Base-by-base conservation (phyloP, 2,888 invertebrate genomes). In the Meloe dianella region DNA sequence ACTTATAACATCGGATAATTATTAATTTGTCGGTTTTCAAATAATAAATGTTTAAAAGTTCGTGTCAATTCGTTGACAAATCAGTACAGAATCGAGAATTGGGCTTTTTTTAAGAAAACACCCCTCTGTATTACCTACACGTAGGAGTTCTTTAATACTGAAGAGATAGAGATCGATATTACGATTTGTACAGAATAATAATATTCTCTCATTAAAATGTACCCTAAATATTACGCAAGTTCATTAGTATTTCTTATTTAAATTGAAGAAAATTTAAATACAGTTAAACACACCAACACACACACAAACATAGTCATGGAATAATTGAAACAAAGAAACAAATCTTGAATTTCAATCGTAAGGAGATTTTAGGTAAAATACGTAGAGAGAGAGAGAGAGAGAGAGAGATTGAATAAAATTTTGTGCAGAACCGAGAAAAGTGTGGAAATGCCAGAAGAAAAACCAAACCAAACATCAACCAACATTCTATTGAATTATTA, bases 301-400 rank as follows among this genome's bases (percentile, higher is more conserved):
- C 3, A 32, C 12, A 41, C n/a, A 41, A 5, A 7, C 5, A 35
- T 12, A 12, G 17, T 41, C n/a, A 6, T 41, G 38, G 38, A 17
- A 41, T 41, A 41, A 41, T 41, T 41, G 38, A 41, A 41, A 41
- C 38, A 41, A 41, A 41, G 38, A 41, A 41, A 41, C 38, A 41
- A 41, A 41, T 41, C 38, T 8, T 3, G 38, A 41, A 17, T 5
- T 41, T 17, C 14, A 35, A 12, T 32, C 12, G 2, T 41, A 41
- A 41, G 38, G 17, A 17, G 38, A 41, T 41, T 41, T 35, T 3
- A 10, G 14, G 17, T 41, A 7, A 41, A 41, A n/a, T 41, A 10
- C 6, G 17, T 20, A 12, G 17, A n/a, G 2, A 38, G 38, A n/a
- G n/a, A n/a, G n/a, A n/a, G n/a, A n/a, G n/a, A n/a, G n/a, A n/a